A percentile compares a stretch with the other conserved stretches of the same genome.
phyloP scores from a whole-genome alignment of 2,113 vertebrate species.

The Misgurnus mizolepis region DNA sequence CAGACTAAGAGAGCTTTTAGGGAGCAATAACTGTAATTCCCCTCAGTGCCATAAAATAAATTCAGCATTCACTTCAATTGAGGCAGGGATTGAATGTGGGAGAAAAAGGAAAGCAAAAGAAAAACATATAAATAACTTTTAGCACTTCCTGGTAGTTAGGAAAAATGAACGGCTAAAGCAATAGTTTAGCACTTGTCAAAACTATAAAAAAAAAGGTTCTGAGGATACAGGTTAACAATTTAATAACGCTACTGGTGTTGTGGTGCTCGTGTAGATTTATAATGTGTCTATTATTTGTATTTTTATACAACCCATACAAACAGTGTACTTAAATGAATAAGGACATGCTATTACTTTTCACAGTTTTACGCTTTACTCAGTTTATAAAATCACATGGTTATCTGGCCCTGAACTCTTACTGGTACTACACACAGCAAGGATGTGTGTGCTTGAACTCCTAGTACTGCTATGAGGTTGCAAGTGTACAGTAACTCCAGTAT shows the following conservation, averaged over 20 bases:
- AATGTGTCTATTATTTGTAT: background rate
- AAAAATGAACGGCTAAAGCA: background rate
- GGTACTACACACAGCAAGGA: background rate
- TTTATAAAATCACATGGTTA: slow-evolving; percentile 6
- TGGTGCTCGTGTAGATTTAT: background rate
- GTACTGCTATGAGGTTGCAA: background rate
- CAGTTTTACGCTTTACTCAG: slow-evolving; percentile 25
- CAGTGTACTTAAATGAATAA: slow-evolving; percentile 27
- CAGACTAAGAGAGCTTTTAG: slow-evolving; percentile 48
- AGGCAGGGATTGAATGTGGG: background rate
- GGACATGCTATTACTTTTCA: background rate
- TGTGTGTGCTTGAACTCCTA: slow-evolving; percentile 7
- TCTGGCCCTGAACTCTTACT: background rate
- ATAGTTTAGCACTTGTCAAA: slow-evolving; percentile 25
- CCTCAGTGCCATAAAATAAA: slow-evolving; percentile 63
- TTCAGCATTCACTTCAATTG: slow-evolving; percentile 47
- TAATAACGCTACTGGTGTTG: background rate
- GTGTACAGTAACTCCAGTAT: background rate
- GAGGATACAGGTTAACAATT: background rate
- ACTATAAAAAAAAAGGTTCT: background rate
- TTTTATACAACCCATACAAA: slow-evolving; percentile 18
- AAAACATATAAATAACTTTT: slow-evolving; percentile 22
- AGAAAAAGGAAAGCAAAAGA: slow-evolving; percentile 16
- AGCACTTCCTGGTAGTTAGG: slow-evolving; percentile 20
- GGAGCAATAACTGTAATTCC: slow-evolving; percentile 61